Conservation (phyloP, 2,888 invertebrate species). For the Nomada lathburiana region DNA sequence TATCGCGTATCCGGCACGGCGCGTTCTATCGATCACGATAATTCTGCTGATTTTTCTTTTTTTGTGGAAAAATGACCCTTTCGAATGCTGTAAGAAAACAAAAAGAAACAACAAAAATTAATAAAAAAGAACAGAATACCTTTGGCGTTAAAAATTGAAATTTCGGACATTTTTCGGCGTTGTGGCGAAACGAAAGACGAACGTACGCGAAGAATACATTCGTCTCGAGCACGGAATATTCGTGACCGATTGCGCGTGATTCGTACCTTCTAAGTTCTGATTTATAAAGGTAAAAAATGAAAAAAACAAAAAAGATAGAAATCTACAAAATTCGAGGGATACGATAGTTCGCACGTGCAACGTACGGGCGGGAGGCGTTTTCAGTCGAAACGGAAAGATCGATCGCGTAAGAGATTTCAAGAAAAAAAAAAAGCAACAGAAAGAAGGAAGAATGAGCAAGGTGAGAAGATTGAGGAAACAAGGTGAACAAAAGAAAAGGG, state of each 20-base stretch:
- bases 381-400: conserved; percentile 45
- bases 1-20: conserved; percentile 46
- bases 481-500: not conserved
- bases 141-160: not conserved
- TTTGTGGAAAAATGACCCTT: conserved; percentile 1
- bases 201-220: not conserved
- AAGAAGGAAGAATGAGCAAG: not conserved
- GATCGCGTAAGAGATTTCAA: conserved; percentile 51
- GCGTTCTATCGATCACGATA: conserved; percentile 56
- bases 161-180: not conserved
- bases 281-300: not conserved
- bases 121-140: not conserved
- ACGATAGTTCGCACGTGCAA: conserved; percentile 43
- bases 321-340: conserved; percentile 17
- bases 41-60: conserved; percentile 25
- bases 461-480: not conserved
- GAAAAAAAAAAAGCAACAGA: not conserved
- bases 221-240: conserved; percentile 20
- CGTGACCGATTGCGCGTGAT: conserved; percentile 47
- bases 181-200: not conserved
- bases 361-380: conserved; percentile 49
- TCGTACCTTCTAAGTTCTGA: conserved; percentile 41
- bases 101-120: not conserved
- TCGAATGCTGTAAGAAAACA: not conserved
- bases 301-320: not conserved